phyloP scores from a whole-genome alignment of 2,888 invertebrate genomes.

The Zootermopsis nevadensis region DNA sequence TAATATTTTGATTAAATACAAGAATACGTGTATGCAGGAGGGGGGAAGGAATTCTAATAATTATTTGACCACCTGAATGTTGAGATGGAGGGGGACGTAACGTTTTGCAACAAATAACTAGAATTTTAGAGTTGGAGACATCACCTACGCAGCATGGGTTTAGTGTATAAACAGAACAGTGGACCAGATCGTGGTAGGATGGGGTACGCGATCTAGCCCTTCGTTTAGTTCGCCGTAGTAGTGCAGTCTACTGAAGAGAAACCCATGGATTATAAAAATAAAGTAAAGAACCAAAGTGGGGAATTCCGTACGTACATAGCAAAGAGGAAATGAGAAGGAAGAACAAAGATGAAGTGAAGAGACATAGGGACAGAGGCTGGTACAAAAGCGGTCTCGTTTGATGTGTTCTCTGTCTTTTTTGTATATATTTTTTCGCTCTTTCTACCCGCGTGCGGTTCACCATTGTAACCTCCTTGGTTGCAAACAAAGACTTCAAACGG shows the following conservation, averaged over 20 bases:
- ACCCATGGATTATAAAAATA: background rate
- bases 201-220: background rate
- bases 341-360: background rate
- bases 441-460: slow-evolving; percentile 48
- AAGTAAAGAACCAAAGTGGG: background rate
- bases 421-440: slow-evolving; percentile 20
- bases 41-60: no score
- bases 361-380: background rate
- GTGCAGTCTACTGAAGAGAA: background rate
- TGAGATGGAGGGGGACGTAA: no score
- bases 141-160: background rate
- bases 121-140: no score
- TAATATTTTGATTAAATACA: no score
- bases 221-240: background rate
- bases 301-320: background rate
- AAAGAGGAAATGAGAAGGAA: slow-evolving; percentile 2
- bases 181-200: background rate
- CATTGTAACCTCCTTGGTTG: slow-evolving; percentile 53
- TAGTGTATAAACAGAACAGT: background rate
- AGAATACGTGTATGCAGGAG: no score
- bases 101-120: no score
- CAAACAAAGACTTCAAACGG: slow-evolving; percentile 54
- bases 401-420: slow-evolving; percentile 44
- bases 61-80: no score
- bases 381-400: slow-evolving; percentile 45